Conservation (phyloP, 2,113 vertebrate genomes). For the Laterallus jamaicensis region DNA sequence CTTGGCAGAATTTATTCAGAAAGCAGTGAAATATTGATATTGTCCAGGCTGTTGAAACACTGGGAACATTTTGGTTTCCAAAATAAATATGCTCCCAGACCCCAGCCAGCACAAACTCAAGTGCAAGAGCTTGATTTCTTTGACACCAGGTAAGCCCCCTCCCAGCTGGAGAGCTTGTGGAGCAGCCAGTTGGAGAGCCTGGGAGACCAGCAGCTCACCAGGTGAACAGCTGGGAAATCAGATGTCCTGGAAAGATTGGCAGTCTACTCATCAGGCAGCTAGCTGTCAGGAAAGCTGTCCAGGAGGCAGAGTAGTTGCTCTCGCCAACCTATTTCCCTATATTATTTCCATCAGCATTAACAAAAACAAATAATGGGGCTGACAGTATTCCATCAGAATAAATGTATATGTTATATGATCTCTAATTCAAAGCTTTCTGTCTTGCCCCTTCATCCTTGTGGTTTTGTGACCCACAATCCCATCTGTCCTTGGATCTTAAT, state of each 20-base stretch:
- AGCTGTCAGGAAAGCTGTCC: conserved; percentile 13
- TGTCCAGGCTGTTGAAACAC: not conserved
- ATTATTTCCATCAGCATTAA: not conserved
- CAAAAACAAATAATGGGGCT: not conserved
- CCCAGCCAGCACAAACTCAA: not conserved
- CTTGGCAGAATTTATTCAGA: not conserved
- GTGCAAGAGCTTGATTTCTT: not conserved
- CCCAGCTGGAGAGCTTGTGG: not conserved
- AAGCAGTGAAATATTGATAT: not conserved
- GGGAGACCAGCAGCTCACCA: conserved; percentile 23
- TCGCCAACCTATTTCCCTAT: not conserved
- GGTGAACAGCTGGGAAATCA: conserved; percentile 54
- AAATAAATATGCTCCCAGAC: not conserved
- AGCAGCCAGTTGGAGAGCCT: conserved; percentile 3
- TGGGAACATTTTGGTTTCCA: not conserved
- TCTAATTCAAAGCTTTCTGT: not conserved
- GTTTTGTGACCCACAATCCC: not conserved
- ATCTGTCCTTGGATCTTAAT: not conserved
- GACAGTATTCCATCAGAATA: not conserved
- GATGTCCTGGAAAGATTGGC: conserved; percentile 21
- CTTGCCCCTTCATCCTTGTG: not conserved
- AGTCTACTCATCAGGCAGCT: not conserved
- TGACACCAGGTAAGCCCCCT: not conserved
- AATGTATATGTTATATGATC: rapidly evolving
- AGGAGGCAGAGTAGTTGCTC: not conserved